Evolutionary conservation across 1,140 invertebrate species (phyloP).

Genomic region (Musca domestica): DNA sequence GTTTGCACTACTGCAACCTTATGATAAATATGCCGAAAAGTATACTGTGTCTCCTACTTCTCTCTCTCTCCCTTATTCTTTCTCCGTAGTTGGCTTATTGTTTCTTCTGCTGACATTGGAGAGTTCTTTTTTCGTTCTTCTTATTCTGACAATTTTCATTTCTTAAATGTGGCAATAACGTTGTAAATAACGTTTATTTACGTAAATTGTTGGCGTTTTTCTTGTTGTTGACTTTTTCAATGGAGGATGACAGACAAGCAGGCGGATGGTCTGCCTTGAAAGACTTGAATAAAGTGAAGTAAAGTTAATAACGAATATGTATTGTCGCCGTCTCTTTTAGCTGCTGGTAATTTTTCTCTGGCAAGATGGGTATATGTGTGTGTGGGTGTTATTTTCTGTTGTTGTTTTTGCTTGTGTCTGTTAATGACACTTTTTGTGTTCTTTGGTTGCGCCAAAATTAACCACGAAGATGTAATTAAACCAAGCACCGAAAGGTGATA

Average conservation of each 20-base stretch:
- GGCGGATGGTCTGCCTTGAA: no score
- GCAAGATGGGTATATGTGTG: background rate
- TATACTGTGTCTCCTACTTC: no score
- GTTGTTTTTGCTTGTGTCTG: background rate
- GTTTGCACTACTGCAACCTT: background rate
- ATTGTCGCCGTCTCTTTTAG: background rate
- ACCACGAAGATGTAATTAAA: conserved; percentile 14
- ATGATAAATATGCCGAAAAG: conserved; percentile 1
- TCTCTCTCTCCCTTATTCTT: background rate
- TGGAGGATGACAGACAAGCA: no score
- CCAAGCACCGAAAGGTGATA: background rate
- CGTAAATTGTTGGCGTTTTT: conserved; percentile 6
- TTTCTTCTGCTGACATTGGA: no score
- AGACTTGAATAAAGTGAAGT: background rate
- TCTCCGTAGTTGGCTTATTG: no score
- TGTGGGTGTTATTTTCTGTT: background rate
- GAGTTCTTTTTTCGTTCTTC: background rate
- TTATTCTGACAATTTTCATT: background rate
- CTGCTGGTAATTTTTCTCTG: background rate
- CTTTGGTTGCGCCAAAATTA: conserved; percentile 6
- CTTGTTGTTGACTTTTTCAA: no score
- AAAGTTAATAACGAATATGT: background rate
- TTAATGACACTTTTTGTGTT: conserved; percentile 18
- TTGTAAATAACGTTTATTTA: background rate
- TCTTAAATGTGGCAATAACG: conserved; percentile 1